Percentiles rank a stretch among this genome's conserved stretches.
phyloP scores from a whole-genome alignment of 2,888 invertebrate species.

The Tryphoninae sp. region DNA sequence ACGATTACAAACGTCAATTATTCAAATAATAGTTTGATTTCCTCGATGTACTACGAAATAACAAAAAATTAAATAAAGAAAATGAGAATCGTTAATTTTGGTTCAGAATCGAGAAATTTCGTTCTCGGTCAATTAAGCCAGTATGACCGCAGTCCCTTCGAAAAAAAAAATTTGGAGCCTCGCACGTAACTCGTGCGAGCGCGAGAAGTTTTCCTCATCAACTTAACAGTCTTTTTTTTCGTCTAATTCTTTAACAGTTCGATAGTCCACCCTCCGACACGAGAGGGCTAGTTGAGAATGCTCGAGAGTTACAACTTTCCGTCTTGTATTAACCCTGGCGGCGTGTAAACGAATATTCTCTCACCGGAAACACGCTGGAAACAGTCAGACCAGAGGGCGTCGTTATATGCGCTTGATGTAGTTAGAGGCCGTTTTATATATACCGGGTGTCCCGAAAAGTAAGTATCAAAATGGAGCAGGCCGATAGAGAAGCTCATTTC shows the following conservation, averaged over 20 bases:
- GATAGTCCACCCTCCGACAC: constrained; percentile 10
- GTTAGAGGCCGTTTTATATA: neutral
- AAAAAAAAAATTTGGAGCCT: neutral
- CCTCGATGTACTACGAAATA: too few species aligned
- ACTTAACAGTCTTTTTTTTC: constrained; percentile 10
- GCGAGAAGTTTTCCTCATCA: neutral
- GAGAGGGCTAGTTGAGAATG: neutral
- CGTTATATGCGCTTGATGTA: neutral
- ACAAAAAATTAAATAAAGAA: too few species aligned
- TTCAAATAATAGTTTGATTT: too few species aligned
- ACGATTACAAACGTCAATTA: too few species aligned
- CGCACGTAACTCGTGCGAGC: neutral
- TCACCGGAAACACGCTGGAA: constrained; percentile 16
- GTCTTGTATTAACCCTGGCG: neutral
- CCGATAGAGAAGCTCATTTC: too few species aligned
- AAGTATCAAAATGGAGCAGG: too few species aligned
- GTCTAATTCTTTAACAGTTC: constrained; percentile 33
- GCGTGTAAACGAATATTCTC: constrained; percentile 20
- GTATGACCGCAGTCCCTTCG: too few species aligned
- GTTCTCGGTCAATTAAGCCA: too few species aligned
- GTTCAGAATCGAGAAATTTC: too few species aligned
- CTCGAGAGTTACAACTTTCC: constrained; percentile 14
- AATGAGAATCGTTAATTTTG: too few species aligned
- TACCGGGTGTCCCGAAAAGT: too few species aligned
- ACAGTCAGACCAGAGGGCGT: constrained; percentile 8